Evolutionary conservation across 2,888 invertebrate genomes (phyloP).

Genomic region (Sminthurides aquaticus): DNA sequence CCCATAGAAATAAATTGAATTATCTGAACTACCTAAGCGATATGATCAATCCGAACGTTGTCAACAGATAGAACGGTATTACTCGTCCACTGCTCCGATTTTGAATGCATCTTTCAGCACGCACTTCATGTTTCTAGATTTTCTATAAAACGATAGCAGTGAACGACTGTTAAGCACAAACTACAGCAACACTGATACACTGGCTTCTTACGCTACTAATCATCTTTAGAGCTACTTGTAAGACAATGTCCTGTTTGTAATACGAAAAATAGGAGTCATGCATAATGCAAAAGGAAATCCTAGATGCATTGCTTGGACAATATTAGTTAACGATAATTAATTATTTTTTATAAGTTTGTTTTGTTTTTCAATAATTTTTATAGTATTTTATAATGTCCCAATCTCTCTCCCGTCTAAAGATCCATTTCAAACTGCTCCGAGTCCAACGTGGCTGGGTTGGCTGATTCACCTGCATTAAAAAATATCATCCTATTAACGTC

Average conservation of each 20-base stretch:
- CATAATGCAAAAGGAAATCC: not conserved
- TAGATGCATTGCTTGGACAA: not conserved
- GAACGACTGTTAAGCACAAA: not conserved
- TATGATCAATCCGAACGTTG: too few species aligned
- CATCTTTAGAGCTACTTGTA: too few species aligned
- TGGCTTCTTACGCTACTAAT: too few species aligned
- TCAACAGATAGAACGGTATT: too few species aligned
- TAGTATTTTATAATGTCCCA: not conserved
- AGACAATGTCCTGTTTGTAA: not conserved
- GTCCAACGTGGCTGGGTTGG: conserved; percentile 12
- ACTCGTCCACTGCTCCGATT: too few species aligned
- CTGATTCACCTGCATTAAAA: conserved; percentile 20
- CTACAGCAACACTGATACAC: not conserved
- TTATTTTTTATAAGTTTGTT: not conserved
- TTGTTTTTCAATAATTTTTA: not conserved
- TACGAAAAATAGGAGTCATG: not conserved
- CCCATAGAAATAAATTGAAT: too few species aligned
- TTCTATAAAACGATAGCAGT: too few species aligned
- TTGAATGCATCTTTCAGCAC: too few species aligned
- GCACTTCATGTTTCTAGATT: too few species aligned
- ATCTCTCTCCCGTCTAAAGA: conserved; percentile 27
- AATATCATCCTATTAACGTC: too few species aligned
- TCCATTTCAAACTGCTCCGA: conserved; percentile 43
- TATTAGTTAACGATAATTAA: not conserved
- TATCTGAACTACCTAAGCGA: too few species aligned